These are phyloP conservation scores for Brachynemurus nebulosus DNA, from an alignment of 2,888 invertebrate species.

Conservation along the genomic window DNA sequence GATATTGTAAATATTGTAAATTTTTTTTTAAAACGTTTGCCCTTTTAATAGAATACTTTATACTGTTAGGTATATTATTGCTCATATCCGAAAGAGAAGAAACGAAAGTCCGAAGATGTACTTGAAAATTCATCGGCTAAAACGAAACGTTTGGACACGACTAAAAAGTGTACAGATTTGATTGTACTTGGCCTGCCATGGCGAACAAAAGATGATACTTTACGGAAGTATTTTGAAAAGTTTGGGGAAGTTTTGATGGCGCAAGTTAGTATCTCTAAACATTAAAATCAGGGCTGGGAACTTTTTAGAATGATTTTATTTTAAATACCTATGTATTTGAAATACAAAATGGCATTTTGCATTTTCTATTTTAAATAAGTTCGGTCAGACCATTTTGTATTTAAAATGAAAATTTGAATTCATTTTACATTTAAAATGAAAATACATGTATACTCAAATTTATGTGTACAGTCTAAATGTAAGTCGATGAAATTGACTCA, in stretches of 20 bases:
- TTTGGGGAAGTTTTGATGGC: constrained; percentile 98
- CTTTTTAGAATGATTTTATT: neutral
- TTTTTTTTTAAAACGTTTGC: neutral
- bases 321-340: too few relatives aligned
- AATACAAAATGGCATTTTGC: too few relatives aligned
- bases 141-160: constrained; percentile 87
- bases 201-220: constrained; percentile 93
- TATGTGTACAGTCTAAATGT: too few relatives aligned
- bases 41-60: constrained; percentile 15
- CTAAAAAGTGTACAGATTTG: constrained; percentile 85
- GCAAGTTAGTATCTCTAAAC: constrained; percentile 44
- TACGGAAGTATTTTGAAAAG: constrained; percentile 91
- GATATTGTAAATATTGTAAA: constrained; percentile 3
- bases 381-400: too few relatives aligned
- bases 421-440: too few relatives aligned
- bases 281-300: too few relatives aligned
- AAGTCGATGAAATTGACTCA: too few relatives aligned
- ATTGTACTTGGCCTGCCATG: constrained; percentile 96
- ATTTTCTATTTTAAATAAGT: too few relatives aligned
- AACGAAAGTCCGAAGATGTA: constrained; percentile 90
- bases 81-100: constrained; percentile 84
- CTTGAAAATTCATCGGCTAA: constrained; percentile 88
- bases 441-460: too few relatives aligned
- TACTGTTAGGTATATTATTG: constrained; percentile 57
- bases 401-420: too few relatives aligned